phyloP scores from a whole-genome alignment of 2,888 invertebrate genomes.

The Chalcosyrphus nemorum region DNA sequence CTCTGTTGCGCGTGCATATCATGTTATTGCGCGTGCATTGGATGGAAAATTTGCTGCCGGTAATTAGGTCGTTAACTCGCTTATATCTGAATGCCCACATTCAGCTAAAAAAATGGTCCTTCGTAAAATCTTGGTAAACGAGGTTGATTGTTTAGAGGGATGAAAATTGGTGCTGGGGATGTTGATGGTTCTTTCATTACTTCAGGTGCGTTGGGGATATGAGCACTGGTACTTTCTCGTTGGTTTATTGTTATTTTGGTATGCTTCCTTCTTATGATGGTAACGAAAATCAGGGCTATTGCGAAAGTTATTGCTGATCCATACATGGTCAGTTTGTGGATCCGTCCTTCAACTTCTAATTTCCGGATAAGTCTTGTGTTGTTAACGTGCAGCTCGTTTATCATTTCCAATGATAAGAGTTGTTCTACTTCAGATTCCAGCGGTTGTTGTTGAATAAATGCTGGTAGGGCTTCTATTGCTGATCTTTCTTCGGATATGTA shows the following conservation, averaged over 20 bases:
- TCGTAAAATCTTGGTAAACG: neutral
- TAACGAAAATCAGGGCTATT: neutral
- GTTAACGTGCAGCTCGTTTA: slow-evolving; percentile 41
- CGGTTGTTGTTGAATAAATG: neutral
- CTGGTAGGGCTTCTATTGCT: neutral
- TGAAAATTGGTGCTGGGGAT: neutral
- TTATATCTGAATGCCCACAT: too few relatives aligned
- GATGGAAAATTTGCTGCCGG: too few relatives aligned
- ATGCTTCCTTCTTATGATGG: neutral
- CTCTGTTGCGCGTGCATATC: too few relatives aligned
- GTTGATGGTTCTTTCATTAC: neutral
- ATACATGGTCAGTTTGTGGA: neutral
- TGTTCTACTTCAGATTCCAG: neutral
- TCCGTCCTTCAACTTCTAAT: neutral
- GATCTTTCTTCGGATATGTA: neutral
- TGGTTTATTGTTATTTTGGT: neutral
- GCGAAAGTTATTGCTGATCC: neutral
- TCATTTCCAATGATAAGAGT: slow-evolving; percentile 3
- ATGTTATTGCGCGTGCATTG: too few relatives aligned
- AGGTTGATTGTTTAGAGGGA: neutral
- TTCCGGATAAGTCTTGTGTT: slow-evolving; percentile 3
- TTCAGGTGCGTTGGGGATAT: neutral
- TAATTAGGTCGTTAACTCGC: too few relatives aligned
- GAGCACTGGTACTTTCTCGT: neutral
- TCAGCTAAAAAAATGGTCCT: neutral